These are phyloP conservation scores for Pediacus dermestoides DNA, from an alignment of 2,888 invertebrate genomes.

Conservation along the genomic window DNA sequence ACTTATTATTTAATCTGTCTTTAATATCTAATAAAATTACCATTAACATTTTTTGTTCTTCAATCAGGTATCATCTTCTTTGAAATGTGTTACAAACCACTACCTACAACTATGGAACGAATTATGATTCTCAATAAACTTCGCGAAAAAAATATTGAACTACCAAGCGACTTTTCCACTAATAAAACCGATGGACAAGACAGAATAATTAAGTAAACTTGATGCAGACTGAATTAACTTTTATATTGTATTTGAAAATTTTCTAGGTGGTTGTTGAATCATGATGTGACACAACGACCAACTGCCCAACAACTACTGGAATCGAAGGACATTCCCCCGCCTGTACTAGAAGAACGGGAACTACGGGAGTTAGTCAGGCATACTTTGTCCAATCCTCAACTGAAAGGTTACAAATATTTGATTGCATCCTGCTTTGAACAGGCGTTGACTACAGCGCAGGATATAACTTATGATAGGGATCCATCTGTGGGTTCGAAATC, in stretches of 20 bases:
- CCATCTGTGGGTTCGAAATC: constrained; percentile 46
- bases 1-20: constrained; percentile 4
- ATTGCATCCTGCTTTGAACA: constrained; percentile 60
- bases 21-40: background rate
- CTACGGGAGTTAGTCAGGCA: constrained; percentile 78
- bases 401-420: constrained; percentile 72
- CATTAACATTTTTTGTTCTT: constrained; percentile 16
- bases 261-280: constrained; percentile 71
- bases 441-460: constrained; percentile 55
- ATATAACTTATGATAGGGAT: constrained; percentile 78
- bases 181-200: constrained; percentile 55
- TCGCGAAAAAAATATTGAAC: constrained; percentile 62
- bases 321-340: constrained; percentile 80
- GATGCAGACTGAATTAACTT: constrained; percentile 8
- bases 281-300: constrained; percentile 80
- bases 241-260: constrained; percentile 1
- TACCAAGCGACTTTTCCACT: constrained; percentile 67
- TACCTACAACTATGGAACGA: constrained; percentile 87
- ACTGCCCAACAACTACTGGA: constrained; percentile 79
- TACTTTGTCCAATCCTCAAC: constrained; percentile 76
- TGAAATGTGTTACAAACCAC: constrained; percentile 88
- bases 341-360: constrained; percentile 80
- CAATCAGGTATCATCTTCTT: constrained; percentile 84
- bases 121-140: constrained; percentile 71
- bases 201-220: constrained; percentile 59